Evolutionary conservation across 2,797 vertebrate species (phyloP), one percentile per base, ranked within the genome.

Genomic region (Crocodylus rhombifer): DNA sequence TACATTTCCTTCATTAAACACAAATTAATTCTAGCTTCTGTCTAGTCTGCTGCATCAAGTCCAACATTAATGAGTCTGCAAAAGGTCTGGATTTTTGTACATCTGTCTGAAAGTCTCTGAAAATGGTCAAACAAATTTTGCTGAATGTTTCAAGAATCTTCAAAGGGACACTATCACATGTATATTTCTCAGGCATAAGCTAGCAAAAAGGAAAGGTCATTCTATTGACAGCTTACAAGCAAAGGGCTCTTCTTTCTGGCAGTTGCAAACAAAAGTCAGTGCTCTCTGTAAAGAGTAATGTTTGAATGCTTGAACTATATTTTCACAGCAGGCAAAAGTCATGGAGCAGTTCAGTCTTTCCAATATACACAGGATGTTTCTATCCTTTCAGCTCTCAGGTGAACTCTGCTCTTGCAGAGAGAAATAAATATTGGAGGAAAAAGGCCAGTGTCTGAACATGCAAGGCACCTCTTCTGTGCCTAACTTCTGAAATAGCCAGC

Each of bases 111-210:
- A 95, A 84, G 93, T 79, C 87, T 87, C 69, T 80, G 81, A 95
- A 82, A 88, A 65, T 95, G 95, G 93, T 94, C 91, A 97, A 96
- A 93, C 73, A 92, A 91, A 93, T 94, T 91, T 95, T 90, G 33
- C 33, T 36, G 33, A 36, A 36, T 36, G 33, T 36, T 36, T 36
- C 33, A 6, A 36, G 33, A 36, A 36, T 36, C 33, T 36, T 36
- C 33, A 83, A 95, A 91, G 67, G 36, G 61, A 96, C 88, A 90
- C 30, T 92, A 60, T 84, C 93, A 92, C 42, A 51, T 12, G 2
- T 92, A 93, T 71, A 82, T 94, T 95, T 92, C 87, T 94, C 71
- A 71, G 91, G 86, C 80, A 85, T 86, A 88, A 94, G 87, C 57
- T 96, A 90, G 80, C 93, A 95, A 81, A 71, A 91, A 25, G 36